Base-by-base conservation (phyloP, 2,797 vertebrate species). In the Saxicola maurus region DNA sequence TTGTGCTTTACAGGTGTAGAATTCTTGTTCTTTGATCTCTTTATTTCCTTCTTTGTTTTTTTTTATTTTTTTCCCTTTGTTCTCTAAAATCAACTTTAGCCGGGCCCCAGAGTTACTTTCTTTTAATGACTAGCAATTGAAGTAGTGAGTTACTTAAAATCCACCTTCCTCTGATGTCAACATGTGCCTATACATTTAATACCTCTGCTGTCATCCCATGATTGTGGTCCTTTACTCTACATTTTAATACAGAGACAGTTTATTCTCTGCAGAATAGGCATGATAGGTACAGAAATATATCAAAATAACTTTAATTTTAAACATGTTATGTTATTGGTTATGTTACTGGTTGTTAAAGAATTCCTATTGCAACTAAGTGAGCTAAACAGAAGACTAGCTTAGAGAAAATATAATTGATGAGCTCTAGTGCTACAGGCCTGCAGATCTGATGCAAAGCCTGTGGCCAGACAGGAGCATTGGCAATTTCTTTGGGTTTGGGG, bases 361-460 rank as follows among this genome's bases (percentile, higher is more conserved):
- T 33, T 60, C 23, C n/a, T 77, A 0, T 61, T 69, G 20, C 21
- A 71, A 53, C 10, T 53, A 55, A 51, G 43, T 0, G 0, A 80
- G n/a, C 25, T 69, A 25, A 87, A 30, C 16, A 45, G n/a, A 59
- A 79, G 19, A 28, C 10, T 16, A 28, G 9, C 17, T 40, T 17
- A 89, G 56, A 42, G 27, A 46, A 81, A 66, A 43, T 12, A 27
- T 2, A 20, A 20, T 30, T 52, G 49, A 11, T 38, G 27, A 53
- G 19, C 42, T 76, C 7, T 24, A 49, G 30, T 28, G 37, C 30
- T 57, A 38, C 4, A 30, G 56, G 10, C 60, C 16, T 31, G 24
- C 15, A 53, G 45, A 48, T 24, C 2, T 62, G 33, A 67, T 27
- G 42, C 14, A 80, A 28, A 60, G 23, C 17, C 35, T 17, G 10